phyloP scores from a whole-genome alignment of 2,113 vertebrate species.

The Chloebia gouldiae region DNA sequence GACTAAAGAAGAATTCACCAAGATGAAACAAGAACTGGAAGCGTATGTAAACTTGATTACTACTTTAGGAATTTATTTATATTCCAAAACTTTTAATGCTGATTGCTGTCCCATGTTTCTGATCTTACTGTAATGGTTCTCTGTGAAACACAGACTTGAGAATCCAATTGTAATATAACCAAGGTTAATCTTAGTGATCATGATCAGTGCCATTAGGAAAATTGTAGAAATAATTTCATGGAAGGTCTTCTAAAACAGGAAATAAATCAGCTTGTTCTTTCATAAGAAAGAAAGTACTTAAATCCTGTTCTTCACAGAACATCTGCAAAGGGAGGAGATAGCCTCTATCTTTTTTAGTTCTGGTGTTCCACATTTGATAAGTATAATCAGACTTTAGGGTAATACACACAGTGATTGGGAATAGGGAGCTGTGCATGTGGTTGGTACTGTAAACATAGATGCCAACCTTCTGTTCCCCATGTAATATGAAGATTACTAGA shows the following conservation, averaged over 20 bases:
- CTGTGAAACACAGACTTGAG: constrained; percentile 21
- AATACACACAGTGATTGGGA: not conserved
- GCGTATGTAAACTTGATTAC: constrained; percentile 80
- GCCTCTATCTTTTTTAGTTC: not conserved
- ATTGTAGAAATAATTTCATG: constrained; percentile 36
- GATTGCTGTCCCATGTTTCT: constrained; percentile 26
- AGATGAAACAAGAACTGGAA: constrained; percentile 99
- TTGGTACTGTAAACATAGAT: not conserved
- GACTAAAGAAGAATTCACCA: constrained; percentile 99
- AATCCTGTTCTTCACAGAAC: not conserved
- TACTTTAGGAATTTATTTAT: not conserved
- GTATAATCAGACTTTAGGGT: not conserved
- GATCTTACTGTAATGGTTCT: constrained; percentile 25
- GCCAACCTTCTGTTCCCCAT: not conserved
- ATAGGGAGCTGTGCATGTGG: not conserved
- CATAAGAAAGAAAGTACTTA: not conserved
- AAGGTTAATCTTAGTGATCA: constrained; percentile 44
- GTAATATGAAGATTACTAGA: not conserved
- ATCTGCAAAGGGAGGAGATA: not conserved
- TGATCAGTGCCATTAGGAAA: constrained; percentile 77
- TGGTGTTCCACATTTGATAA: not conserved
- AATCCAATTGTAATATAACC: not conserved
- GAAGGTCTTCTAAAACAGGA: not conserved
- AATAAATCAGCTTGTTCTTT: not conserved
- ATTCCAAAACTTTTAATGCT: not conserved